phyloP scores from a whole-genome alignment of 2,888 invertebrate species.

The Halocaridina rubra region DNA sequence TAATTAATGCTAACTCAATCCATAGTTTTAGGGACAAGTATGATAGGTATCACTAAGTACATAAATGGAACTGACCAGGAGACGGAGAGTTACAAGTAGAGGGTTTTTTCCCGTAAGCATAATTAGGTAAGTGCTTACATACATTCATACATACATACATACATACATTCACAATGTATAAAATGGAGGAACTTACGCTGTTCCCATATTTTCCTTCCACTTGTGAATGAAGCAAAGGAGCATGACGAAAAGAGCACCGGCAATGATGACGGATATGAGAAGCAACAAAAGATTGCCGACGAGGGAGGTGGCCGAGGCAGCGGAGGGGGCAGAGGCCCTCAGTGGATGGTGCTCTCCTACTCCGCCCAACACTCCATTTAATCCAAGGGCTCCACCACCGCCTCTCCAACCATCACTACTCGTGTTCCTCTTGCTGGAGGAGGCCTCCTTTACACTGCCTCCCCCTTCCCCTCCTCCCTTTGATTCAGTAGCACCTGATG shows the following conservation, averaged over 20 bases:
- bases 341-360: background rate
- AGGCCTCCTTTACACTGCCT: background rate
- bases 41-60: no score
- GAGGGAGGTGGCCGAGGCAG: slow-evolving; percentile 18
- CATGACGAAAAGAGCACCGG: slow-evolving; percentile 48
- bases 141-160: background rate
- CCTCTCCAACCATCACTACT: background rate
- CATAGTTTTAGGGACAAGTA: no score
- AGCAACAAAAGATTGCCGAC: slow-evolving; percentile 26
- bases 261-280: slow-evolving; percentile 39
- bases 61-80: no score
- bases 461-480: background rate
- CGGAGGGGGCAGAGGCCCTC: background rate
- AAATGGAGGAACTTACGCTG: slow-evolving; percentile 20
- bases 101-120: no score
- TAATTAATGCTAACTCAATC: no score
- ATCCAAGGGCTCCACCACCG: background rate
- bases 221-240: slow-evolving; percentile 48
- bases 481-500: no score
- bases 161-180: background rate
- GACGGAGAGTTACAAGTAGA: no score
- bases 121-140: background rate
- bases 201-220: slow-evolving; percentile 50
- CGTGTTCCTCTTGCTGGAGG: slow-evolving; percentile 25
- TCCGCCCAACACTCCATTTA: background rate